These are phyloP conservation scores for Perodicticus potto DNA, from an alignment of 2,797 vertebrate genomes.

Conservation along the genomic window DNA sequence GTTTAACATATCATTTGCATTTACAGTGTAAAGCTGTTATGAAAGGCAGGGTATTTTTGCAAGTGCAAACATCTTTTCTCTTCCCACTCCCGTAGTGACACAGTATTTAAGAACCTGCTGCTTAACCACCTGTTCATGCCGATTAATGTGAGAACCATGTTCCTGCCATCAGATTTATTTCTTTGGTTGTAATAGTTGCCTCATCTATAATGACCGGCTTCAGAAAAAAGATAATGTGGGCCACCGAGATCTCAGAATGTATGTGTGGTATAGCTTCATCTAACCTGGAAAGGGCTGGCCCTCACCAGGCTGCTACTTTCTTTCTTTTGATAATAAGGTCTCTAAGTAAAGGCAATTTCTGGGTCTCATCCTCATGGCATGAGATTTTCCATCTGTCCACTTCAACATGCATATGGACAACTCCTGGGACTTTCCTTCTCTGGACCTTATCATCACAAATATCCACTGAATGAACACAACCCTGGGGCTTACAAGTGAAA, in stretches of 20 bases:
- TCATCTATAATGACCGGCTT: background rate
- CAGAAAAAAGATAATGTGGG: background rate
- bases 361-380: background rate
- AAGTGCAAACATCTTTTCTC: slow-evolving; percentile 54
- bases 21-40: slow-evolving; percentile 65
- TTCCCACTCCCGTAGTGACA: background rate
- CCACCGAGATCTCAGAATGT: background rate
- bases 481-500: background rate
- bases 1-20: slow-evolving; percentile 65
- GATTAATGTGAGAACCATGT: background rate
- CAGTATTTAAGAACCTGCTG: slow-evolving; percentile 66
- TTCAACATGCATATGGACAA: background rate
- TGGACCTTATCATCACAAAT: background rate
- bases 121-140: slow-evolving; percentile 59
- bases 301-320: background rate
- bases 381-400: background rate
- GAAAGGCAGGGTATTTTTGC: slow-evolving; percentile 74
- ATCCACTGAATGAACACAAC: background rate
- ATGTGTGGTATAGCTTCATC: background rate
- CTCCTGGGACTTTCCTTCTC: background rate
- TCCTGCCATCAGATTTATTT: slow-evolving; percentile 30
- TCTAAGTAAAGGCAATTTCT: background rate
- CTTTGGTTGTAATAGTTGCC: background rate
- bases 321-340: background rate
- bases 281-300: background rate